Percentiles rank a stretch among this genome's conserved stretches.
phyloP scores from a whole-genome alignment of 2,113 vertebrate genomes.

The Marmota flaviventris region DNA sequence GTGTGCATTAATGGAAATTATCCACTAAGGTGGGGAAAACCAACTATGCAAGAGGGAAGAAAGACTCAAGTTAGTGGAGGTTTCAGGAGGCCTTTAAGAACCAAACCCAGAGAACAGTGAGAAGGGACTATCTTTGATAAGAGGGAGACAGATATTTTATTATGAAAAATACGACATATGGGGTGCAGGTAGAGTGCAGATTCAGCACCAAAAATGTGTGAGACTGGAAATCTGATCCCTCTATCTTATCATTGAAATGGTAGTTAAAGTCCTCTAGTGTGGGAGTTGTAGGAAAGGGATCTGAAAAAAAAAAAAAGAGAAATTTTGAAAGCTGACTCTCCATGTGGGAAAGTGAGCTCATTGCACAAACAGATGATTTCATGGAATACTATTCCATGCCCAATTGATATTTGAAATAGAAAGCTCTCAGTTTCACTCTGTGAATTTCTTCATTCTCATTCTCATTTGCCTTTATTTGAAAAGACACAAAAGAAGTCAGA shows the following conservation, averaged over 20 bases:
- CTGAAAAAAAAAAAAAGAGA: neutral
- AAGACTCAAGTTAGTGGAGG: neutral
- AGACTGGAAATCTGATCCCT: neutral
- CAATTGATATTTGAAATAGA: neutral
- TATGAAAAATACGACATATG: neutral
- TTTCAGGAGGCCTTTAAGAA: neutral
- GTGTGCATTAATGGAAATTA: neutral
- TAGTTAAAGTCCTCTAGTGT: neutral
- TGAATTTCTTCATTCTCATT: conserved; percentile 27
- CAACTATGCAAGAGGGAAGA: neutral
- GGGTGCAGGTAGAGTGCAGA: neutral
- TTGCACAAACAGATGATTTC: neutral
- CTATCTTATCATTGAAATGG: neutral
- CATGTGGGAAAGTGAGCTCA: neutral
- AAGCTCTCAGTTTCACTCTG: neutral
- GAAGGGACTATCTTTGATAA: neutral
- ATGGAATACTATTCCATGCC: neutral
- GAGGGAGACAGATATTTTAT: neutral
- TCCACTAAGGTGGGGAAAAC: neutral
- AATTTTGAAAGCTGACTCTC: neutral
- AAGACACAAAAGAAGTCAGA: neutral
- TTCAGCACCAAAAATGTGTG: neutral
- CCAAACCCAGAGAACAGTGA: neutral
- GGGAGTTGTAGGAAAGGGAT: neutral
- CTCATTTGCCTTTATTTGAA: neutral